These are phyloP conservation scores for Spheniscus humboldti DNA, from an alignment of 2,797 vertebrate species.

Conservation along the genomic window DNA sequence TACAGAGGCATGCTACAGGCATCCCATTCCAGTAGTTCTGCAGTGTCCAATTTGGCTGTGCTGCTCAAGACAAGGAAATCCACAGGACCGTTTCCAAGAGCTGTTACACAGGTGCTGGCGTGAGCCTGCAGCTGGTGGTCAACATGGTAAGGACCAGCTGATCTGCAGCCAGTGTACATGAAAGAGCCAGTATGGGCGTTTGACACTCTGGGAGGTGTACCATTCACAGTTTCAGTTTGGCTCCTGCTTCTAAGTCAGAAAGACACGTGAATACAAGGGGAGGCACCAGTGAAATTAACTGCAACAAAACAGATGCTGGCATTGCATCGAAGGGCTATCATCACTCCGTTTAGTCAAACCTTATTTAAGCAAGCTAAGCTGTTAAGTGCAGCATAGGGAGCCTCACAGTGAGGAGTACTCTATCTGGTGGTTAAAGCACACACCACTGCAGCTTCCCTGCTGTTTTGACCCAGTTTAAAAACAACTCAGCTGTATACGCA, in stretches of 20 bases:
- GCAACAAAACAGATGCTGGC: neutral
- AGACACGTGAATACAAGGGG: neutral
- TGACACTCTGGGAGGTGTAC: neutral
- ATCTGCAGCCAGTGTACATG: neutral
- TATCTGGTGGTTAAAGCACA: neutral
- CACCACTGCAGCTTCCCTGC: neutral
- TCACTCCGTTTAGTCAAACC: neutral
- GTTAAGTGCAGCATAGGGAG: neutral
- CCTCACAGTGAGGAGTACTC: neutral
- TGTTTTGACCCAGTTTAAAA: neutral
- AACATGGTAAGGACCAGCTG: neutral
- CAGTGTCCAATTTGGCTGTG: neutral
- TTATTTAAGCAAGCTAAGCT: neutral
- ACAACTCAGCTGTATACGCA: neutral
- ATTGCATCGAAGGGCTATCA: neutral
- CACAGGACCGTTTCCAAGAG: neutral
- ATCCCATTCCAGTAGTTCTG: neutral
- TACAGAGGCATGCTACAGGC: neutral
- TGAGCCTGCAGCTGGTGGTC: neutral
- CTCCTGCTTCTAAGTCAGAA: neutral
- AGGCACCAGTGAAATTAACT: neutral
- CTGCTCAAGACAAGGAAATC: neutral
- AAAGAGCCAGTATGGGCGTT: neutral
- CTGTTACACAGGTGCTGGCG: neutral
- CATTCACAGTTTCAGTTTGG: neutral